Base-by-base conservation (phyloP, 2,888 invertebrate genomes). In the Coleophora deauratella region DNA sequence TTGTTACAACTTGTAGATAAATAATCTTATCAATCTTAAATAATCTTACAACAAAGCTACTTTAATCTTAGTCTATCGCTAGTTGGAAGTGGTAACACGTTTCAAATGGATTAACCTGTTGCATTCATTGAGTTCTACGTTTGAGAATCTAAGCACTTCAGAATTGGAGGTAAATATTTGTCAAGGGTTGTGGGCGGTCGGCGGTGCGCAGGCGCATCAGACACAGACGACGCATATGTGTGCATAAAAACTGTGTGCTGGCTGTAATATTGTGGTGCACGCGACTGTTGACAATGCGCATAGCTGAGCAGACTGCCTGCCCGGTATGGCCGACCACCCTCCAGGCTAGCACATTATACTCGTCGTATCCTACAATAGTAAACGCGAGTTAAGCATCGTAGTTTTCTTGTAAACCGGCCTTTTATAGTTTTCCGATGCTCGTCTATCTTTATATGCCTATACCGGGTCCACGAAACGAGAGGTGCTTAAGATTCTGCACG, bases 111-210 rank as follows among this genome's bases (percentile, higher is more conserved):
- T 70, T 66, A 65, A 69, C 66, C 63, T 54, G 68, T 71, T 67
- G 52, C 28, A 42, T 64, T 62, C 66, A 72, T 72, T 69, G 71
- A 73, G 76, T 66, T 64, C 66, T 65, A 58, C 63, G 61, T 60
- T 62, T 62, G 62, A 67, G 66, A 68, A 62, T 74, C 70, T 78
- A 78, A 81, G 72, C 73, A 71, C 71, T 80, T 80, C 70, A 63
- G 75, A 79, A 84, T 81, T 75, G 73, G 66, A 73, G 74, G 64
- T 68, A 84, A 85, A 85, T 84, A 85, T 84, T 85, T 81, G 78
- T 70, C 52, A 46, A 66, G 60, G 70, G 61, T 66, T 69, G 69
- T 72, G 70, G 74, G 68, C 63, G 76, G 73, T 78, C 75, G 75
- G 81, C 66, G 69, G 63, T 63, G 52, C 63, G 52, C 55, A 46